Evolutionary conservation across 92 coral and sea anemone genomes (phyloP).

Genomic region (Zoanthus solanderi): DNA sequence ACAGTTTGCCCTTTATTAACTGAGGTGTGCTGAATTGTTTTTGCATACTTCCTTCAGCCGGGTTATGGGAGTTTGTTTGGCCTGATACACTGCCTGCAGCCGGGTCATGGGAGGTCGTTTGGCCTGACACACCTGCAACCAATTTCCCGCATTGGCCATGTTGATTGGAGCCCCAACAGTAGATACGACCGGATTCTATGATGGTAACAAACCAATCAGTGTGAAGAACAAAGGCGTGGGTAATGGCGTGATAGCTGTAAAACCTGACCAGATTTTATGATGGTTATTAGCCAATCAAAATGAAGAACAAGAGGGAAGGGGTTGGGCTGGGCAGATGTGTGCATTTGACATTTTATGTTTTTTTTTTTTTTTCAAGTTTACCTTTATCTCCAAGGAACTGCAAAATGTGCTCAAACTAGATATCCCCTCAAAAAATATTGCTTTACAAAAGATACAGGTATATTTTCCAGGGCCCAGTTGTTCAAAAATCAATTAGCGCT

Average conservation of each 20-base stretch:
- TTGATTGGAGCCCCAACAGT: constrained; percentile 88
- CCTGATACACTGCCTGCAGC: neutral
- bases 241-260: neutral
- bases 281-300: neutral
- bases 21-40: constrained; percentile 60
- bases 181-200: constrained; percentile 68
- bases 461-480: no score
- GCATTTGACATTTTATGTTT: no score
- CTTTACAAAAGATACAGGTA: no score
- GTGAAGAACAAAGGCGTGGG: neutral
- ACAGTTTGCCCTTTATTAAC: constrained; percentile 61
- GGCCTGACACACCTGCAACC: neutral
- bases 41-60: constrained; percentile 1
- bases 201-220: neutral
- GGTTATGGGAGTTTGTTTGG: neutral
- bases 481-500: no score
- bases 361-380: no score
- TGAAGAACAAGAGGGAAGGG: no score
- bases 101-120: neutral
- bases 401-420: no score
- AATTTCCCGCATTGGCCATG: constrained; percentile 84
- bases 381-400: no score
- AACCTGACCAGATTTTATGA: neutral
- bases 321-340: no score
- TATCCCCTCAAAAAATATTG: no score